phyloP scores from a whole-genome alignment of 2,888 invertebrate genomes.

The Apantesis nais region DNA sequence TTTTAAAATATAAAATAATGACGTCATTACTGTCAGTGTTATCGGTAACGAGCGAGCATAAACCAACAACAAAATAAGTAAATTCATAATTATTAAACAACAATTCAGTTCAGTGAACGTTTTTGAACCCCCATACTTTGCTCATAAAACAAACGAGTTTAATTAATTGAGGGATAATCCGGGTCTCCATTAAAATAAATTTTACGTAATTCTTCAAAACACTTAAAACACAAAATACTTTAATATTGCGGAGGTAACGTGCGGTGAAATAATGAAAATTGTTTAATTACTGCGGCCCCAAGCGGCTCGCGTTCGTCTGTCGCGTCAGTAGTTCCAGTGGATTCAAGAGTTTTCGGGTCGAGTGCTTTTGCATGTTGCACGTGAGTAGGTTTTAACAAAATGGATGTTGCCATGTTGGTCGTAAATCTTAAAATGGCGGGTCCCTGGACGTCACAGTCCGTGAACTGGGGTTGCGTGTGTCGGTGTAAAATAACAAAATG shows the following conservation, averaged over 20 bases:
- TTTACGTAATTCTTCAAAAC: conserved; percentile 43
- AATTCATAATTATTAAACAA: conserved; percentile 36
- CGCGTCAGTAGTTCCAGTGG: conserved; percentile 62
- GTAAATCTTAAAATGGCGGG: conserved; percentile 72
- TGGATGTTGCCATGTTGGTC: conserved; percentile 63
- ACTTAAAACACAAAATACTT: conserved; percentile 10
- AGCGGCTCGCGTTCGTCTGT: conserved; percentile 50
- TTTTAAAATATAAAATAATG: not conserved
- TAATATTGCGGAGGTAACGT: conserved; percentile 18
- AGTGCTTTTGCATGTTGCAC: conserved; percentile 76
- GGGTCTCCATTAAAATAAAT: conserved; percentile 43
- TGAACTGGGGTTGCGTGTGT: conserved; percentile 27
- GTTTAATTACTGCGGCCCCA: conserved; percentile 59
- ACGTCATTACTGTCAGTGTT: not conserved
- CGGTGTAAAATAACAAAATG: conserved; percentile 27
- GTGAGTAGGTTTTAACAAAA: conserved; percentile 71
- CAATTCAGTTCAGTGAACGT: conserved; percentile 24
- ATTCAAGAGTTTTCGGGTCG: conserved; percentile 67
- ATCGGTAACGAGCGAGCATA: not conserved
- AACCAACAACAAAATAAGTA: not conserved
- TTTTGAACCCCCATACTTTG: conserved; percentile 28
- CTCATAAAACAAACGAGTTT: conserved; percentile 41
- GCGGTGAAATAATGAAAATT: conserved; percentile 57
- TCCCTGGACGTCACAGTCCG: conserved; percentile 59
- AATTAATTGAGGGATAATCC: conserved; percentile 48